Conservation (phyloP, 2,888 invertebrate species). For the Cepaea hortensis region DNA sequence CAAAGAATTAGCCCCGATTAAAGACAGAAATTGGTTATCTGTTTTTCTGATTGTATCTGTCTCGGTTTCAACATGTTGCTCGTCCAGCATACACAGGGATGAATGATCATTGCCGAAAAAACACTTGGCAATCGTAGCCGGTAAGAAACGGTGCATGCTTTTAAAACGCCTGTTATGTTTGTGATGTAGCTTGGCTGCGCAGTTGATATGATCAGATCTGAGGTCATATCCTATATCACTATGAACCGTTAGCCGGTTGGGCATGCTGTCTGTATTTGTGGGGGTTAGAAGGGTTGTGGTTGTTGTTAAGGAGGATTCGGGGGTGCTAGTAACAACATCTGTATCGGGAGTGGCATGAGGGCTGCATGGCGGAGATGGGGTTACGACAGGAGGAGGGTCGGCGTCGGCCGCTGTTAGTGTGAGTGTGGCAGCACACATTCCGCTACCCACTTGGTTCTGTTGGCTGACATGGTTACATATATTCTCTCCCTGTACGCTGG, state of each 20-base stretch:
- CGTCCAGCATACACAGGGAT: not conserved
- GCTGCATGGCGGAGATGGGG: not conserved
- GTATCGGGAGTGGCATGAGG: constrained; percentile 30
- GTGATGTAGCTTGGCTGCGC: not conserved
- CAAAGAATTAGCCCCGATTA: not conserved
- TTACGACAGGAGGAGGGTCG: not conserved
- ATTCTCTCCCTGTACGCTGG: not conserved
- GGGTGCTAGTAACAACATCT: constrained; percentile 10
- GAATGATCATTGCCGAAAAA: constrained; percentile 23
- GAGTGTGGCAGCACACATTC: not conserved
- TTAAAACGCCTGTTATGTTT: constrained; percentile 40
- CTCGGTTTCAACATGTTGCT: not conserved
- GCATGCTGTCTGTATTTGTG: not conserved
- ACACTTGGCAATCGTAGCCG: constrained; percentile 15
- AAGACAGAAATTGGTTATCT: constrained; percentile 19
- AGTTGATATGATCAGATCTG: not conserved
- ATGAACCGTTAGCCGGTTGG: not conserved
- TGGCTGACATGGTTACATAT: constrained; percentile 41
- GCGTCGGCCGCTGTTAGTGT: not conserved
- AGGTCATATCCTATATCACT: not conserved
- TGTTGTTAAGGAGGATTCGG: constrained; percentile 2
- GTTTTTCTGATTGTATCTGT: not conserved
- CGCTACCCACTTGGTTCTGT: constrained; percentile 9
- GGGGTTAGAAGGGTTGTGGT: constrained; percentile 1
- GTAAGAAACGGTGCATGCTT: constrained; percentile 19